Evolutionary conservation across 2,797 vertebrate genomes (phyloP).

Genomic region (Adrianichthys oophorus): DNA sequence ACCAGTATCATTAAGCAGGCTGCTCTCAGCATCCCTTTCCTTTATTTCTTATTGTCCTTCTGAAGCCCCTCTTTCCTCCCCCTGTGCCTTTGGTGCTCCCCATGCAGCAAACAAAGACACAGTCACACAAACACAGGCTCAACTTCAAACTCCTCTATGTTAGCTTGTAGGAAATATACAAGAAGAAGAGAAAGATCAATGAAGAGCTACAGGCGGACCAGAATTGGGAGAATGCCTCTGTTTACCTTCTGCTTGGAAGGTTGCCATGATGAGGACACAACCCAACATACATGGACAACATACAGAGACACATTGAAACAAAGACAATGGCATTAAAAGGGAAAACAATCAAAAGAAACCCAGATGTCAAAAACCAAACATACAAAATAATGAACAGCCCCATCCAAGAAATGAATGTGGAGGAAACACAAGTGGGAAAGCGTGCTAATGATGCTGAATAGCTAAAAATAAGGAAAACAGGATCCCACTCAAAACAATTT

Average conservation of each 20-base stretch:
- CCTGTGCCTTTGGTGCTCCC: constrained; percentile 45
- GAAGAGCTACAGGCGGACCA: constrained; percentile 45
- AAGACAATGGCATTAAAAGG: constrained; percentile 63
- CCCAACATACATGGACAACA: constrained; percentile 77
- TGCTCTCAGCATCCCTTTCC: constrained; percentile 25
- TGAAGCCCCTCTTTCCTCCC: constrained; percentile 14
- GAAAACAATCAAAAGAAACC: constrained; percentile 30
- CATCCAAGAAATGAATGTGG: constrained; percentile 26
- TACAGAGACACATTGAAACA: constrained; percentile 65
- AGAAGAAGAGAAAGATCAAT: constrained; percentile 27
- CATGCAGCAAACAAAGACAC: constrained; percentile 56
- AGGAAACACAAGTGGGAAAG: constrained; percentile 8
- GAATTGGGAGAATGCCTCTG: constrained; percentile 49
- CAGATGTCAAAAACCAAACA: constrained; percentile 17
- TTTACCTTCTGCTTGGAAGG: constrained; percentile 84
- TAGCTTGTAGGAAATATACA: constrained; percentile 33
- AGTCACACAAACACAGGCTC: constrained; percentile 14
- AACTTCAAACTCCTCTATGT: constrained; percentile 39
- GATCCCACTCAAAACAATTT: neutral
- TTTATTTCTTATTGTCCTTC: constrained; percentile 23
- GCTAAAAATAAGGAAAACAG: constrained; percentile 5
- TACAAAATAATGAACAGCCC: constrained; percentile 25
- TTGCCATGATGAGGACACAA: constrained; percentile 80
- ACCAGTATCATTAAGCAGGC: constrained; percentile 42
- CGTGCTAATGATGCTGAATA: constrained; percentile 20